Conservation (phyloP, 2,113 vertebrate species). For the Passer montanus region DNA sequence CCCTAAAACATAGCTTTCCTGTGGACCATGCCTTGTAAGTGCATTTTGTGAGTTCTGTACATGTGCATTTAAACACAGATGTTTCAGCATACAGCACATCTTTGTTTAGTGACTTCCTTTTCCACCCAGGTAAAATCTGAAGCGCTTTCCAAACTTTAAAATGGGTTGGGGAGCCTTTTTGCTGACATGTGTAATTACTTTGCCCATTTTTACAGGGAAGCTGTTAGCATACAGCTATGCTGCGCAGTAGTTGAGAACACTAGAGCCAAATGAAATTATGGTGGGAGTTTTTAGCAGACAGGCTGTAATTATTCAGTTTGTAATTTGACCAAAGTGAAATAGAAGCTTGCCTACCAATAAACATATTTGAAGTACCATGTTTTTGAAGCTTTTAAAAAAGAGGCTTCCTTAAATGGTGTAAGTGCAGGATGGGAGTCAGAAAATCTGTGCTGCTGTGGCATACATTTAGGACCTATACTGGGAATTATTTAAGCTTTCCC, state of each 20-base stretch:
- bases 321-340: conserved; percentile 61
- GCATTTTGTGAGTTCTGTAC: not conserved
- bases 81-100: not conserved
- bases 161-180: not conserved
- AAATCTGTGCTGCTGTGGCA: not conserved
- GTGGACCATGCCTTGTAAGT: not conserved
- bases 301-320: conserved; percentile 64
- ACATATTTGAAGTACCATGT: conserved; percentile 29
- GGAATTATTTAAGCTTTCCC: not conserved
- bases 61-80: not conserved
- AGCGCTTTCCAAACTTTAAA: not conserved
- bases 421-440: not conserved
- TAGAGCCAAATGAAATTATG: conserved; percentile 44
- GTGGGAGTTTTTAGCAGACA: conserved; percentile 55
- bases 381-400: conserved; percentile 55
- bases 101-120: not conserved
- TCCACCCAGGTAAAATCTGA: not conserved
- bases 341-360: conserved; percentile 59
- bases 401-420: not conserved
- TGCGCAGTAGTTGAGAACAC: not conserved
- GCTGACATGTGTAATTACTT: not conserved
- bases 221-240: not conserved
- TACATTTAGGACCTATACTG: not conserved
- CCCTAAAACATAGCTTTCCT: not conserved
- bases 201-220: not conserved